Evolutionary conservation across 2,797 vertebrate species (phyloP).

Genomic region (Catamblyrhynchus diadema): DNA sequence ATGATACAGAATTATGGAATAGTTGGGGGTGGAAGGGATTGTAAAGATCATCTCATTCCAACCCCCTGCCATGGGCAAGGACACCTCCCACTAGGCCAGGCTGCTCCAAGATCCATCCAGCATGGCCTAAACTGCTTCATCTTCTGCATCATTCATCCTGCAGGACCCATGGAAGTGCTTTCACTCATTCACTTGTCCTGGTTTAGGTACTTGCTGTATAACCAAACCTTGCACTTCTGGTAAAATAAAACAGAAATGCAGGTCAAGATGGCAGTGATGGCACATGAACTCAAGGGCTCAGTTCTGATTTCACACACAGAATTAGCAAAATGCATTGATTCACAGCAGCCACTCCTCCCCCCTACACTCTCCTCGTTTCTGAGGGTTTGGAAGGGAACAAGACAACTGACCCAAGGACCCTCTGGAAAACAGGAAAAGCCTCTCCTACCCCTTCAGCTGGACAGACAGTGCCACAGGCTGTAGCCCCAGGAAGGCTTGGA

Average conservation of each 20-base stretch:
- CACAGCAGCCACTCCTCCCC: background rate
- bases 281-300: background rate
- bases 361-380: fast-evolving
- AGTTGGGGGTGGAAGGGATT: background rate
- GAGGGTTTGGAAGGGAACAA: background rate
- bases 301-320: background rate
- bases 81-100: background rate
- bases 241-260: background rate
- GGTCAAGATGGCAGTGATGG: background rate
- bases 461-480: background rate
- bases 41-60: background rate
- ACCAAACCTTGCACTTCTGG: background rate
- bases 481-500: background rate
- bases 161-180: background rate
- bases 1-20: background rate
- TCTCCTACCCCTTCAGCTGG: background rate
- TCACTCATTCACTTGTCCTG: background rate
- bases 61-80: background rate
- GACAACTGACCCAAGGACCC: background rate
- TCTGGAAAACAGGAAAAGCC: background rate
- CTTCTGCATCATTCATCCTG: background rate
- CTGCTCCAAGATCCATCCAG: background rate
- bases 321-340: background rate
- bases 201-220: background rate
- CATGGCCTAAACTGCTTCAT: background rate